Evolutionary conservation across 2,113 vertebrate species (phyloP).

Genomic region (Eupsittula cactorum): DNA sequence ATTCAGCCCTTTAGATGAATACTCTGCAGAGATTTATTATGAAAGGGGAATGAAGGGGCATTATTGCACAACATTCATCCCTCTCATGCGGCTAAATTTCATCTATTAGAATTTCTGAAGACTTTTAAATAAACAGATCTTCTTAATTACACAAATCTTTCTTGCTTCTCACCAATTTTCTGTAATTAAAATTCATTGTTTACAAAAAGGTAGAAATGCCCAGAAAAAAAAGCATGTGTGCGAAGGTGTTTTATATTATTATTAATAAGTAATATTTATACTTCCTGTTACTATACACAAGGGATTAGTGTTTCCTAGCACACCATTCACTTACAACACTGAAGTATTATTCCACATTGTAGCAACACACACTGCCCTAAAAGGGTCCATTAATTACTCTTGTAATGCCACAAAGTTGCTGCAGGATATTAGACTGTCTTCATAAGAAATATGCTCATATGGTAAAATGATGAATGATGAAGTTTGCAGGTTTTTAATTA

Average conservation of each 20-base stretch:
- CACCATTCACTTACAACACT: constrained; percentile 48
- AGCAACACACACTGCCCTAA: constrained; percentile 39
- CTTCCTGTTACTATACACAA: constrained; percentile 52
- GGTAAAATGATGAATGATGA: constrained; percentile 30
- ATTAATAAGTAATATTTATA: constrained; percentile 68
- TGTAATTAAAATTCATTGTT: constrained; percentile 35
- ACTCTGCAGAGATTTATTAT: constrained; percentile 83
- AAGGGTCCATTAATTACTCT: constrained; percentile 60
- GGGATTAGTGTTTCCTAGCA: constrained; percentile 64
- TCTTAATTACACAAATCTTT: constrained; percentile 58
- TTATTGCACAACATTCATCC: constrained; percentile 78
- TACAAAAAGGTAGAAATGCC: neutral
- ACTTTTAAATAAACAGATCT: constrained; percentile 71
- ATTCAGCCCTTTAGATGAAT: constrained; percentile 77
- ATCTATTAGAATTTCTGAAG: constrained; percentile 73
- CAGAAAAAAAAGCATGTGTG: constrained; percentile 25
- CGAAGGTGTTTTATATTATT: constrained; percentile 42
- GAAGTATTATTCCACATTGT: constrained; percentile 59
- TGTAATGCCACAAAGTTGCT: constrained; percentile 18
- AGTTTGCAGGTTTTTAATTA: constrained; percentile 48
- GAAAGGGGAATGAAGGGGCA: constrained; percentile 78
- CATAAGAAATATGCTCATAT: neutral
- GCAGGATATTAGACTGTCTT: constrained; percentile 63
- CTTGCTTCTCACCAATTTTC: constrained; percentile 56
- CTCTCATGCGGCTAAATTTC: constrained; percentile 68